Conservation (phyloP, 2,797 vertebrate species). For the Acanthiza pusilla region DNA sequence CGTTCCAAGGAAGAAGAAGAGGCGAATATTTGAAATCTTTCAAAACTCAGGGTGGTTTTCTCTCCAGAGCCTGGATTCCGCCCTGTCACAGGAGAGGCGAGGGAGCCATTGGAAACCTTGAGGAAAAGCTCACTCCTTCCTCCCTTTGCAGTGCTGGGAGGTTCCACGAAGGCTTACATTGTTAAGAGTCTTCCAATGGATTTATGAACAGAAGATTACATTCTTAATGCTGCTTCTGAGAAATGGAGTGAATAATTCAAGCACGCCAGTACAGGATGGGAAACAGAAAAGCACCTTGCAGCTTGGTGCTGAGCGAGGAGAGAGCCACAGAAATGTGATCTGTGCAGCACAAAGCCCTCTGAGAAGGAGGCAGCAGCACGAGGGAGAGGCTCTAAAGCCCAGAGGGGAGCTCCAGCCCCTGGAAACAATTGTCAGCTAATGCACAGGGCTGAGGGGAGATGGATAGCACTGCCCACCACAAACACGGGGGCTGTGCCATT, state of each 20-base stretch:
- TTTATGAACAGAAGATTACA: constrained; percentile 54
- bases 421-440: neutral
- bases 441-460: neutral
- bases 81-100: neutral
- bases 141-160: constrained; percentile 12
- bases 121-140: constrained; percentile 46
- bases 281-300: constrained; percentile 7
- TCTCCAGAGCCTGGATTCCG: neutral
- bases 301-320: neutral
- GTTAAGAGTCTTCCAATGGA: constrained; percentile 57
- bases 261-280: neutral
- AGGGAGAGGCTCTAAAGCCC: neutral
- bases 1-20: neutral
- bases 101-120: neutral
- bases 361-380: neutral
- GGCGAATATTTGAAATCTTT: neutral
- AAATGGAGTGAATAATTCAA: constrained; percentile 50
- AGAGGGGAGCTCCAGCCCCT: neutral
- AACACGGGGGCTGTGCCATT: neutral
- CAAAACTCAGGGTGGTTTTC: neutral
- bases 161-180: constrained; percentile 53
- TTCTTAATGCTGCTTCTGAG: constrained; percentile 52
- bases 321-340: neutral
- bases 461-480: constrained; percentile 8
- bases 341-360: neutral